phyloP scores from a whole-genome alignment of 2,797 vertebrate species.

The Lacerta viridis region DNA sequence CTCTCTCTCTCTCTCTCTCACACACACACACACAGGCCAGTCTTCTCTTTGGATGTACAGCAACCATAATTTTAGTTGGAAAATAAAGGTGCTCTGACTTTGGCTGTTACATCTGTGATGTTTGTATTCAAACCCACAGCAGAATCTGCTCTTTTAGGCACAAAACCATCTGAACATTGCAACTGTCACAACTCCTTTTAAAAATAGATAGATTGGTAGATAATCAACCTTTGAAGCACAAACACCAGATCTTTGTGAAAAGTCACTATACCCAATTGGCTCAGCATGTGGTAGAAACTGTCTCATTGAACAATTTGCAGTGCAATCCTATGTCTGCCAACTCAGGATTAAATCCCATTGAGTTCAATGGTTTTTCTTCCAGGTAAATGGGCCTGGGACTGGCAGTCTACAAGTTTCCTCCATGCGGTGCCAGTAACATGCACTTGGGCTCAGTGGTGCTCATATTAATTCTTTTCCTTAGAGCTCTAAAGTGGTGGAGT shows the following conservation, averaged over 20 bases:
- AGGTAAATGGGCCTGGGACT: not conserved
- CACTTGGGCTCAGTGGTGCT: not conserved
- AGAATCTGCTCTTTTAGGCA: not conserved
- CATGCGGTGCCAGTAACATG: not conserved
- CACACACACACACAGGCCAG: rapidly evolving
- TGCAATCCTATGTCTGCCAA: too few species aligned
- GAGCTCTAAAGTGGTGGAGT: conserved; percentile 3
- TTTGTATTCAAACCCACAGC: not conserved
- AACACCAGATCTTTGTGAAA: not conserved
- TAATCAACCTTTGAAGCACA: not conserved
- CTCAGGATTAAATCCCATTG: not conserved
- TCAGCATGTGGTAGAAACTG: too few species aligned
- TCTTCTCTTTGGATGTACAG: not conserved
- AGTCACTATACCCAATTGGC: not conserved
- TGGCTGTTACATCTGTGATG: not conserved
- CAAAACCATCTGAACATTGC: conserved; percentile 33
- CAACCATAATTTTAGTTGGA: conserved; percentile 5
- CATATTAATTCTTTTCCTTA: not conserved
- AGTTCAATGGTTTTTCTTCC: not conserved
- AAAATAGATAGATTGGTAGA: not conserved
- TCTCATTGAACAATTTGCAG: not conserved
- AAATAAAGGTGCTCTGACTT: not conserved
- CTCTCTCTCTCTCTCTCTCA: too few species aligned
- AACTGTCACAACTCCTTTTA: not conserved
- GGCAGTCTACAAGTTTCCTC: not conserved